Conservation (phyloP, 2,113 vertebrate species). For the Plecturocebus donacophilus region DNA sequence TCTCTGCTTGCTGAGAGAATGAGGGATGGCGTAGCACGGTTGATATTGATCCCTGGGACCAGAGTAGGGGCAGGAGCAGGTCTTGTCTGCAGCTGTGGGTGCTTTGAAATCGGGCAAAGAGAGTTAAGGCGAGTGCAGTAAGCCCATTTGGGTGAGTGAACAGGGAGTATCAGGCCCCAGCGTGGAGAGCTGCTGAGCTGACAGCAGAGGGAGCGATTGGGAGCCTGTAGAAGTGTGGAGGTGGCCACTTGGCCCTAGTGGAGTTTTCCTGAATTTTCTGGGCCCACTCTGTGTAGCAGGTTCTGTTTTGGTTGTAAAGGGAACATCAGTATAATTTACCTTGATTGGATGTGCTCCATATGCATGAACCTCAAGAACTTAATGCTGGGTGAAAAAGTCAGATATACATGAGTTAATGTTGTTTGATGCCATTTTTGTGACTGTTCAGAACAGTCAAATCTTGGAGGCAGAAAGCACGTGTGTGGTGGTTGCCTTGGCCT, state of each 20-base stretch:
- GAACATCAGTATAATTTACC: neutral
- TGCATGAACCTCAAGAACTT: neutral
- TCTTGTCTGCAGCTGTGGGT: neutral
- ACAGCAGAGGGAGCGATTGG: accelerated
- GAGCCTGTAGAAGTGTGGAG: neutral
- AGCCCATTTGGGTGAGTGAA: neutral
- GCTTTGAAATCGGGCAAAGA: neutral
- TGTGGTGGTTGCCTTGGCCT: neutral
- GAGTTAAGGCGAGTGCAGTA: neutral
- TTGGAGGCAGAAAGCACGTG: neutral
- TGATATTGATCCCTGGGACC: neutral
- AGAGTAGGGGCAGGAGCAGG: accelerated
- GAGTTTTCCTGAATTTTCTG: neutral
- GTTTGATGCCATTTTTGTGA: neutral
- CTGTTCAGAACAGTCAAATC: neutral
- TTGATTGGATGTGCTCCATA: no score
- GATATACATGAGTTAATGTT: neutral
- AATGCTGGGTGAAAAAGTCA: neutral
- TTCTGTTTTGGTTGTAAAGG: neutral
- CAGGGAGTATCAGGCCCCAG: neutral
- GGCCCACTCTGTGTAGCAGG: neutral
- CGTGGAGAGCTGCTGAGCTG: no score
- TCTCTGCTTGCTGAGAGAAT: neutral
- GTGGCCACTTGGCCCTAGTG: neutral
- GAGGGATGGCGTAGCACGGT: neutral